Evolutionary conservation across 2,888 invertebrate genomes (phyloP), one percentile per base, ranked within the genome.

Genomic region (Pachymerium ferrugineum): DNA sequence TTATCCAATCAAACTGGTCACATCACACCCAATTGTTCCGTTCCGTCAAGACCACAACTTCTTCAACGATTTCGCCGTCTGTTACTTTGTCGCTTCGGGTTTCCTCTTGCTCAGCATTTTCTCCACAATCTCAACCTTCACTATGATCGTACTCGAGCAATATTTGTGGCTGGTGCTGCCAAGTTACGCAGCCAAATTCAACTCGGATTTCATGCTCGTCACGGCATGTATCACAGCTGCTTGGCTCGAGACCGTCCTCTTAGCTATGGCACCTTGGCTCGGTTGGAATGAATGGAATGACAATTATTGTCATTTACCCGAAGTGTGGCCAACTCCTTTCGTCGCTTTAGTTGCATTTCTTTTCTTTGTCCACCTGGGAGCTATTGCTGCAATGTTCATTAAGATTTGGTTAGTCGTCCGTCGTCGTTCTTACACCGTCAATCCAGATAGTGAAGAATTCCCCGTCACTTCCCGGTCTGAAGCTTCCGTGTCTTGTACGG

Each of bases 181-280:
- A 5, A 69, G 69, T 22, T 30, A 19, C 19, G 68, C 72, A n/a
- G 22, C 42, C 19, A 35, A 70, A 22, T 74, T 74, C 35, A 33
- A 42, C 31, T 47, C 70, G 16, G 74, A 76, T 33, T 72, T 72
- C 38, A 29, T 70, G 33, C 35, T 75, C 74, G 87, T 86, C 78
- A 81, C 81, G 76, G 85, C 85, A 77, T 86, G 87, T 79, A 74
- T 80, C 78, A 75, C 79, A 76, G 75, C 79, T 77, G 78, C 78
- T 77, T 77, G 79, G 79, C 74, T 79, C 78, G 74, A 76, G 72
- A 73, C 68, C 35, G 70, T 68, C 25, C 54, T 75, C n/a, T 42
- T 76, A 16, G 72, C 74, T n/a, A 42, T 75, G 35, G 68, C 72
- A 25, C 76, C 76, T 5, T 76, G 74, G 76, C 69, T 76, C 25